These are phyloP conservation scores for Tretioscincus oriximinensis DNA, from an alignment of 2,113 vertebrate genomes.

Conservation along the genomic window DNA sequence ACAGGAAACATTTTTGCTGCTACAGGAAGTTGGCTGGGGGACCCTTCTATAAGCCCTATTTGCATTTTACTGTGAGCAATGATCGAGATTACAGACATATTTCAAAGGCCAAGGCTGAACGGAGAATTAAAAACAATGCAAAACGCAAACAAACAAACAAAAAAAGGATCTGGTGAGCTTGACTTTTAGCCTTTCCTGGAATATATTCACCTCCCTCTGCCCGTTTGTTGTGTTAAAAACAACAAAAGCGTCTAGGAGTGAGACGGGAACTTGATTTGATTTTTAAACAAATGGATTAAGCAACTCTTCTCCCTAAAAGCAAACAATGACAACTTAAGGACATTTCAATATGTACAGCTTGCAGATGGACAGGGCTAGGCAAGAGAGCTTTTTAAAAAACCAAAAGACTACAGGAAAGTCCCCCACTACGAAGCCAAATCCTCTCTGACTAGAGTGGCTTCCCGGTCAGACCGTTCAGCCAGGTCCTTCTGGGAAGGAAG, in stretches of 20 bases:
- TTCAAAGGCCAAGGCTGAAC: background rate
- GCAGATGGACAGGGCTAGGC: slow-evolving; percentile 10
- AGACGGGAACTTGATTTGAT: background rate
- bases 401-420: slow-evolving; percentile 39
- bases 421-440: background rate
- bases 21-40: too few relatives aligned
- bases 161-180: background rate
- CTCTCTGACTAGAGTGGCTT: background rate
- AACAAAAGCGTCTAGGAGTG: background rate
- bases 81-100: background rate
- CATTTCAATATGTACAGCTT: slow-evolving; percentile 5
- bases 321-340: background rate
- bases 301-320: background rate
- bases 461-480: background rate
- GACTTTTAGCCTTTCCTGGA: background rate
- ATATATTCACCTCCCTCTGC: background rate
- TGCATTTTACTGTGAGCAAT: too few relatives aligned
- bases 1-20: too few relatives aligned
- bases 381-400: background rate
- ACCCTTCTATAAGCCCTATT: too few relatives aligned
- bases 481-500: background rate
- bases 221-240: background rate
- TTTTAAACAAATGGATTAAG: background rate
- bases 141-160: too few relatives aligned
- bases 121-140: background rate